phyloP scores from a whole-genome alignment of 2,888 invertebrate genomes.

The Vannuccia rotundouncinata region DNA sequence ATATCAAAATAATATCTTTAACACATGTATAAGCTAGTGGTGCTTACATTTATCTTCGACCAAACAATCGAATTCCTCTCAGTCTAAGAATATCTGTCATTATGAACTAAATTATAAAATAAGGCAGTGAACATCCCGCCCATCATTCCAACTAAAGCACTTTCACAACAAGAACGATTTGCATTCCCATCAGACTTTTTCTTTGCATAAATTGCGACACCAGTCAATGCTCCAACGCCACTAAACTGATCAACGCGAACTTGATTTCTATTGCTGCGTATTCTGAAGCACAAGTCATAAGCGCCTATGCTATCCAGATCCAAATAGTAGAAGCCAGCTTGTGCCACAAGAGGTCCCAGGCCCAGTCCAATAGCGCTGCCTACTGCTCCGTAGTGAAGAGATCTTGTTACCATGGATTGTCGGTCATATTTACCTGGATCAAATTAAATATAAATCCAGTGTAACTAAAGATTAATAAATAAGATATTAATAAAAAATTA shows the following conservation, averaged over 20 bases:
- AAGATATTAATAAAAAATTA: too few relatives aligned
- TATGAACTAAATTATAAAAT: neutral
- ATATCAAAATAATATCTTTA: too few relatives aligned
- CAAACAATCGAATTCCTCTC: too few relatives aligned
- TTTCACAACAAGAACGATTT: neutral
- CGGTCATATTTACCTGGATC: too few relatives aligned
- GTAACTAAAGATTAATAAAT: too few relatives aligned
- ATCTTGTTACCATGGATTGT: neutral
- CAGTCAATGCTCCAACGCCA: neutral
- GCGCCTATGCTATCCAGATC: neutral
- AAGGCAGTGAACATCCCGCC: neutral
- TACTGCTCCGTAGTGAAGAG: neutral
- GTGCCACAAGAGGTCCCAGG: conserved; percentile 20
- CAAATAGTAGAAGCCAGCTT: neutral
- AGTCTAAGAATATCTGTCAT: neutral
- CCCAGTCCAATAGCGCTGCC: neutral
- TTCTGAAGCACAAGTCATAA: conserved; percentile 1
- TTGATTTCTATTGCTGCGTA: conserved; percentile 25
- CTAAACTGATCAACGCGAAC: conserved; percentile 3
- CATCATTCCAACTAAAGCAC: neutral
- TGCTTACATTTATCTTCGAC: too few relatives aligned
- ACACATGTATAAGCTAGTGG: too few relatives aligned
- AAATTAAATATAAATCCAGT: too few relatives aligned
- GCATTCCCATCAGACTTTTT: neutral
- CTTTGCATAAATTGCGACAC: neutral